Conservation (phyloP, 2,113 vertebrate genomes). For the Chionis minor region DNA sequence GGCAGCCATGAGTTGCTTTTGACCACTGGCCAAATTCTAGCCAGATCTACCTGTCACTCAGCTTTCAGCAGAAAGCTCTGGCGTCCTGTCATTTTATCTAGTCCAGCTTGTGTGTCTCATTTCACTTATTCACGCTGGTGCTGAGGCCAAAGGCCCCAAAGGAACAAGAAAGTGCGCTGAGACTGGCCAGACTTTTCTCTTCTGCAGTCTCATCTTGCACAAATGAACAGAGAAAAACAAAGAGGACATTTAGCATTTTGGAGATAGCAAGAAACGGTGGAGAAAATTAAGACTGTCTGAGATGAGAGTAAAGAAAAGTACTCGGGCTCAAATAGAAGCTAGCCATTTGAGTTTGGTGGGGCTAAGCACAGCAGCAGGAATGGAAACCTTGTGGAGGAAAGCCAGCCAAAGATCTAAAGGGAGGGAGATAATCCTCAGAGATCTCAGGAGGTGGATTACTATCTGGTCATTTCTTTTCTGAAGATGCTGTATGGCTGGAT, state of each 20-base stretch:
- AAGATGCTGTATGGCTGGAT: not conserved
- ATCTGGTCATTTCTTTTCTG: not conserved
- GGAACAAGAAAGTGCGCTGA: not conserved
- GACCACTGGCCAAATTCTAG: not conserved
- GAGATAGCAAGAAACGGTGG: not conserved
- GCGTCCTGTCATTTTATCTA: constrained; percentile 6
- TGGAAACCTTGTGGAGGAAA: not conserved
- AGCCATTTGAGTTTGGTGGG: not conserved
- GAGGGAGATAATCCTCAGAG: not conserved
- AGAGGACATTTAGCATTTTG: not conserved
- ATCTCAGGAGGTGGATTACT: not conserved
- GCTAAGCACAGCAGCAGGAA: not conserved
- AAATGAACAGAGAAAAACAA: not conserved
- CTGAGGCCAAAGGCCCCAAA: not conserved
- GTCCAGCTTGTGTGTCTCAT: not conserved
- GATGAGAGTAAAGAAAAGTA: not conserved
- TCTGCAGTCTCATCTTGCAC: not conserved
- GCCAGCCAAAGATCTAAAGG: not conserved
- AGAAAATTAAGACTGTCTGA: not conserved
- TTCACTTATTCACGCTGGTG: not conserved
- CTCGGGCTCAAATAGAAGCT: not conserved
- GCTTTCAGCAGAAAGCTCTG: not conserved
- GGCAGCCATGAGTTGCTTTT: not conserved
- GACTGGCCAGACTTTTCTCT: not conserved
- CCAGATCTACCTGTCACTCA: not conserved